Percentiles rank a stretch among this genome's conserved stretches.
Evolutionary conservation across 2,888 invertebrate genomes (phyloP).

Genomic region (Actias luna): DNA sequence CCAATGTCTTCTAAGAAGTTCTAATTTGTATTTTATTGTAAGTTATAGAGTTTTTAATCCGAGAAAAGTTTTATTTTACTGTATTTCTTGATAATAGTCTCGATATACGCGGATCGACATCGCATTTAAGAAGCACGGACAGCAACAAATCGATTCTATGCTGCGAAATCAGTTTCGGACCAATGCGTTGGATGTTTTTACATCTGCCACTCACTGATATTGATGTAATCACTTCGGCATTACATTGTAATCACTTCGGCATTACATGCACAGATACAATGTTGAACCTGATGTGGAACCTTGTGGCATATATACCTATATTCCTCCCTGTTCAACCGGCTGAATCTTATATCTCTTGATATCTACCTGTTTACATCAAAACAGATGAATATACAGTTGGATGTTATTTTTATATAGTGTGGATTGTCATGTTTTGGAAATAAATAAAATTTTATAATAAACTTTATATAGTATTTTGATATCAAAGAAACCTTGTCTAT

Average conservation of each 20-base stretch:
- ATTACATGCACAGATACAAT: slow-evolving; percentile 9
- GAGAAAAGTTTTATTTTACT: not conserved
- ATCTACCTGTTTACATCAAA: not conserved
- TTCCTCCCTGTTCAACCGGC: not conserved
- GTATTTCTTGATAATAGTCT: slow-evolving; percentile 1
- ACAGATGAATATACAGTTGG: not conserved
- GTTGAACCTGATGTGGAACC: slow-evolving; percentile 8
- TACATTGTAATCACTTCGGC: slow-evolving; percentile 2
- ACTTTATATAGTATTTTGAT: too few relatives aligned
- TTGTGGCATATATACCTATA: slow-evolving; percentile 12
- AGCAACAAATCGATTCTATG: slow-evolving; percentile 21
- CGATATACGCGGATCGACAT: slow-evolving; percentile 1
- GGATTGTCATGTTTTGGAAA: too few relatives aligned
- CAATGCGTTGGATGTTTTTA: slow-evolving; percentile 15
- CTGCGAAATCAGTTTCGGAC: slow-evolving; percentile 20
- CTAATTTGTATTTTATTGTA: not conserved
- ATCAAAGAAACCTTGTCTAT: too few relatives aligned
- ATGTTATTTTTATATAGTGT: not conserved
- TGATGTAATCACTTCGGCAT: slow-evolving; percentile 3
- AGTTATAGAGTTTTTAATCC: not conserved
- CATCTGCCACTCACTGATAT: slow-evolving; percentile 15
- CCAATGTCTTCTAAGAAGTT: not conserved
- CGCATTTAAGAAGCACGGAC: slow-evolving; percentile 10
- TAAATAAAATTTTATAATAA: too few relatives aligned
- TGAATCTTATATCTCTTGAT: not conserved